phyloP scores from a whole-genome alignment of 2,888 invertebrate species.

The Hydraecia micacea region DNA sequence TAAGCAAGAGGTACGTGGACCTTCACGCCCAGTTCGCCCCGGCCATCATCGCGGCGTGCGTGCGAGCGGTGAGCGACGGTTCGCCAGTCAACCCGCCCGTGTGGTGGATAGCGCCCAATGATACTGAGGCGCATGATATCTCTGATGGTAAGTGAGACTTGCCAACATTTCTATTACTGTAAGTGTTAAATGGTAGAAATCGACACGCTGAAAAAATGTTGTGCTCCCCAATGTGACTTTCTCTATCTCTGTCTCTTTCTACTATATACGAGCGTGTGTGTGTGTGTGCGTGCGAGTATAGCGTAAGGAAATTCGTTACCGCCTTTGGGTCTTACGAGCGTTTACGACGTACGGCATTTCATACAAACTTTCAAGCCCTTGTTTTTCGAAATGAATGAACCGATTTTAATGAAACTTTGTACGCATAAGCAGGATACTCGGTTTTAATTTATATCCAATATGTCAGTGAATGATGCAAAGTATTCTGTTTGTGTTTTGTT shows the following conservation, averaged over 20 bases:
- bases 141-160: constrained; percentile 78
- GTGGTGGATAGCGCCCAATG: constrained; percentile 93
- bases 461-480: too few relatives aligned
- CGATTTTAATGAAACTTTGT: too few relatives aligned
- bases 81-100: constrained; percentile 93
- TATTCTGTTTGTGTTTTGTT: too few relatives aligned
- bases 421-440: too few relatives aligned
- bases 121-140: constrained; percentile 86
- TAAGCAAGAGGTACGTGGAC: constrained; percentile 89
- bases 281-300: too few relatives aligned
- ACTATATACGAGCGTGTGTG: background rate
- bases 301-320: too few relatives aligned
- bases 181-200: background rate
- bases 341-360: too few relatives aligned
- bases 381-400: too few relatives aligned
- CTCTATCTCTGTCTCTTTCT: background rate
- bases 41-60: constrained; percentile 88
- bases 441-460: too few relatives aligned
- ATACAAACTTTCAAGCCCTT: too few relatives aligned
- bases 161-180: too few relatives aligned
- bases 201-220: background rate
- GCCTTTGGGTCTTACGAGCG: too few relatives aligned
- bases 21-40: constrained; percentile 90
- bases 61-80: constrained; percentile 86
- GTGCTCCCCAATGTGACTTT: background rate